Base-by-base conservation (phyloP, 2,797 vertebrate species). In the Coregonus ussuriensis region DNA sequence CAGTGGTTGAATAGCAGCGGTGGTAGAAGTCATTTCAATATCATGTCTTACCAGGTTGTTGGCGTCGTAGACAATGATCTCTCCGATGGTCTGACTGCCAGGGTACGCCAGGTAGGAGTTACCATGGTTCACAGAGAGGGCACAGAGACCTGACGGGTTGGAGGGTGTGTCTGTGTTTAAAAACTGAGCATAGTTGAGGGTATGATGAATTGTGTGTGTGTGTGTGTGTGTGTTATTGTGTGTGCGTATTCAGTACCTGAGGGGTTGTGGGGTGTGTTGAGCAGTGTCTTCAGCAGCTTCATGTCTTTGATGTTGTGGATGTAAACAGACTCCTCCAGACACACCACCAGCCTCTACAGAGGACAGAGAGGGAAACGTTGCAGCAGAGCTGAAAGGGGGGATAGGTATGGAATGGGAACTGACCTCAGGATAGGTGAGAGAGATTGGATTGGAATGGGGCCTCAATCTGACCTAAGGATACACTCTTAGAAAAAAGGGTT, bases 231-330 rank as follows among this genome's bases (percentile, higher is more conserved):
- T 25, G 56, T 25, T 25, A 25, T 25, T 37, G 18, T 59, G 66
- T 9, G 71, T 71, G 6, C 63, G 16, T 71, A 35, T 54, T 69
- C 11, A 25, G 82, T 90, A 98, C 97, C 97, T 93, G 96, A 93
- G 18, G 93, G 90, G 82, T 98, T 98, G 65, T 86, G 84, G 35
- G 97, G 97, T 0, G 94, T 96, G 86, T 97, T 97, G 88, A 97
- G 87, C 85, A 98, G 94, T 18, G 96, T 98, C 92, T 97, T 97
- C 85, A 98, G 85, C 76, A 98, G 94, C 83, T 98, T 98, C 97
- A 98, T 97, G 88, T 98, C 97, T 86, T 97, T 98, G 83, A 98
- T 98, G 85, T 98, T 98, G 87, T 98, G 97, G 85, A 98, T 97
- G 87, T 97, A 98, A 86, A 98, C 95, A 0, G 97, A 96, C 82